Conservation (phyloP, 2,113 vertebrate species). For the Nycticebus coucang region DNA sequence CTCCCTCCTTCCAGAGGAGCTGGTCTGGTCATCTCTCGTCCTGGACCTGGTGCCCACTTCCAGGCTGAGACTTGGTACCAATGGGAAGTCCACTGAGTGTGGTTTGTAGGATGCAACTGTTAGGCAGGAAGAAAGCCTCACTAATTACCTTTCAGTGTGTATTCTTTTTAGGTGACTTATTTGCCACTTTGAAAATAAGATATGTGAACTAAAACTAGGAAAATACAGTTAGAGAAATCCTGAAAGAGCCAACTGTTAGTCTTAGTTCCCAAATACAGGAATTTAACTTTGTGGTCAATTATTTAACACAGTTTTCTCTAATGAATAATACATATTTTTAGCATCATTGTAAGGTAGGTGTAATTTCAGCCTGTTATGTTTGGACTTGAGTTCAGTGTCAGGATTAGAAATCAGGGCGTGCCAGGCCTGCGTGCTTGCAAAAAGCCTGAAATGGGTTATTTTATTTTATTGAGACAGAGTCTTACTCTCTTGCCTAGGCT, state of each 20-base stretch:
- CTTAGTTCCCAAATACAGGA: neutral
- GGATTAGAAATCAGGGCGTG: neutral
- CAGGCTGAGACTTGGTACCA: too few relatives aligned
- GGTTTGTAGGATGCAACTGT: rapidly evolving
- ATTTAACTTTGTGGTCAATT: neutral
- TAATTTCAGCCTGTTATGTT: neutral
- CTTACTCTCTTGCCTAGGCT: too few relatives aligned
- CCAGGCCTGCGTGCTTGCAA: neutral
- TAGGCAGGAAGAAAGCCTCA: neutral
- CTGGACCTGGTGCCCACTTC: rapidly evolving
- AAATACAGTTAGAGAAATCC: neutral
- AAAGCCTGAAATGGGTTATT: neutral
- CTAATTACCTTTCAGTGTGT: neutral
- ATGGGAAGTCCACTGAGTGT: neutral
- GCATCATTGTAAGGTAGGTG: neutral
- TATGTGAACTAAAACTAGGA: neutral
- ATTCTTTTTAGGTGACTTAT: neutral
- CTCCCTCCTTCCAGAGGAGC: neutral
- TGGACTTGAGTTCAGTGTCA: neutral
- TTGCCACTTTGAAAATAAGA: neutral
- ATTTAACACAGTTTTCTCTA: neutral
- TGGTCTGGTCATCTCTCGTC: neutral
- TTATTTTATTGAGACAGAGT: too few relatives aligned
- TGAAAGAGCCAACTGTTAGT: neutral
- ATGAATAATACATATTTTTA: neutral